phyloP scores from a whole-genome alignment of 2,888 invertebrate species.

The Erannis defoliaria region DNA sequence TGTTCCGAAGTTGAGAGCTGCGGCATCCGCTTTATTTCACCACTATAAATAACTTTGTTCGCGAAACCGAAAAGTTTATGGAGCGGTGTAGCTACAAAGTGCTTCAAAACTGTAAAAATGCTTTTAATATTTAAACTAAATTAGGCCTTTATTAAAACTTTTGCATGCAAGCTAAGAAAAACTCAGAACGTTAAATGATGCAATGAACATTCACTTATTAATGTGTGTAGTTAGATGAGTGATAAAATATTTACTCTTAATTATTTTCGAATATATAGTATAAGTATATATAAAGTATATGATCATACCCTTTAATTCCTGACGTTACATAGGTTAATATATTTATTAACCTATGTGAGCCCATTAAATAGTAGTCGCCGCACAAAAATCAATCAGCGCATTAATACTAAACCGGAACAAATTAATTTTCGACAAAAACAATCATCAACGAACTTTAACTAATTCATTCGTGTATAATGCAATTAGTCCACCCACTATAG shows the following conservation, averaged over 20 bases:
- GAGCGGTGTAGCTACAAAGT: constrained; percentile 46
- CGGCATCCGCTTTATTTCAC: constrained; percentile 62
- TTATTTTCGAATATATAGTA: no score
- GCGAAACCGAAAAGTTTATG: constrained; percentile 67
- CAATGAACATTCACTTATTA: no score
- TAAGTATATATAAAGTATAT: no score
- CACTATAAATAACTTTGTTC: constrained; percentile 76
- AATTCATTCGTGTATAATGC: constrained; percentile 71
- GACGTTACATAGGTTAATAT: no score
- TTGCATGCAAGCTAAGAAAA: no score
- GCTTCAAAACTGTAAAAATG: constrained; percentile 25
- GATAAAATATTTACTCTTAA: no score
- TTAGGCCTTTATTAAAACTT: no score
- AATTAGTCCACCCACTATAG: constrained; percentile 67
- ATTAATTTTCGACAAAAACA: constrained; percentile 56
- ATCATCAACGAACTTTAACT: constrained; percentile 65
- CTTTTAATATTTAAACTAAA: background rate
- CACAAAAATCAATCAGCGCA: constrained; percentile 28
- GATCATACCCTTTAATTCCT: no score
- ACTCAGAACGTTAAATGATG: no score
- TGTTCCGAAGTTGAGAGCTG: constrained; percentile 67
- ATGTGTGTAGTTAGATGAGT: no score
- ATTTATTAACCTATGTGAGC: no score
- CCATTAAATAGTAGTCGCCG: background rate
- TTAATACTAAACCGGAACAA: constrained; percentile 48